Evolutionary conservation across 2,797 vertebrate species (phyloP), one percentile per base, ranked within the genome.

Genomic region (Crenuchus spilurus): DNA sequence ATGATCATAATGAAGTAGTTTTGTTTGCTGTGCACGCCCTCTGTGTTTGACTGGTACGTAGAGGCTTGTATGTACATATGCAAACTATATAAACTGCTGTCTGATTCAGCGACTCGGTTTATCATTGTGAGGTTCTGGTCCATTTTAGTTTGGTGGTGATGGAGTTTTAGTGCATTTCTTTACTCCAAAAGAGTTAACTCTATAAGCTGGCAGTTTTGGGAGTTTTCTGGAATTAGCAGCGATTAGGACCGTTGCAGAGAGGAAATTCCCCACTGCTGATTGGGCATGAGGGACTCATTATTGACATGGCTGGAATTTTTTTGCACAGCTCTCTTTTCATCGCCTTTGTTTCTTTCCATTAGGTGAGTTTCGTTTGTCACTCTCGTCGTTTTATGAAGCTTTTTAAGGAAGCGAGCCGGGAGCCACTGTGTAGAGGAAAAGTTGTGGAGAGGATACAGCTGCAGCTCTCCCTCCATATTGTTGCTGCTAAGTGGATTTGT

Each of bases 361-460:
- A 84, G 75, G 74, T 46, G 71, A 64, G 67, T 70, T 83, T 88
- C 85, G 80, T 88, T 81, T 85, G 72, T 61, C 28, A 78, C 74
- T 28, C 67, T 68, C 73, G 61, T 84, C 77, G 80, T 88, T 91
- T 88, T 77, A 82, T 83, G 84, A 63, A 82, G 81, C 87, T 89
- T 76, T 85, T 84, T 80, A 72, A 80, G 78, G 83, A 83, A 84
- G 78, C 82, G 61, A 79, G 84, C 84, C 83, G 79, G 73, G 81
- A 90, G 89, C 90, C 87, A 81, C 84, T 83, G 88, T 88, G 84
- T 84, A 90, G 87, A 87, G 86, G 90, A 92, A 92, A n/a, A 86
- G 87, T 82, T 28, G 80, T 83, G 86, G 87, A 89, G 87, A 88
- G 91, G 91, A 92, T 91, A 88, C 90, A 89, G 90, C 91, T 93